Percentiles rank a stretch among this genome's conserved stretches.
These are phyloP conservation scores for Pogonophryne albipinna DNA, from an alignment of 2,797 vertebrate species.

Conservation along the genomic window DNA sequence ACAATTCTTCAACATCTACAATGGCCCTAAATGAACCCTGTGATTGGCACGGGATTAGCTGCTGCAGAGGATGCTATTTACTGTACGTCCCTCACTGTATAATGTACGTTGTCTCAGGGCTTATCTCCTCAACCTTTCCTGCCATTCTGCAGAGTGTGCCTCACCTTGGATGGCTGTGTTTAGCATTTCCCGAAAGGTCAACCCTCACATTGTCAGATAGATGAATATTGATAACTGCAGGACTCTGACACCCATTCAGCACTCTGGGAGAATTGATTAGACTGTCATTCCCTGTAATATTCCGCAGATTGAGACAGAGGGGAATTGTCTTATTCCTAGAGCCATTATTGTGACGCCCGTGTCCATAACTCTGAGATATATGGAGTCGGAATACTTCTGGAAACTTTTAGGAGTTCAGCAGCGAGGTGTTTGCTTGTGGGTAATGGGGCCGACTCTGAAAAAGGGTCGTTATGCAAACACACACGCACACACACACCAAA, in stretches of 20 bases:
- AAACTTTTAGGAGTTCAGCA: slow-evolving; percentile 68
- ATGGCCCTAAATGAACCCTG: not conserved
- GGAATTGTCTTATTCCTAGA: slow-evolving; percentile 79
- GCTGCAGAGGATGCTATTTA: slow-evolving; percentile 72
- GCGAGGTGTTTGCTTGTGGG: slow-evolving; percentile 44
- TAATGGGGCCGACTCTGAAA: slow-evolving; percentile 50
- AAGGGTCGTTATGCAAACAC: slow-evolving; percentile 43
- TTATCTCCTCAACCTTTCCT: slow-evolving; percentile 84
- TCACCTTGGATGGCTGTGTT: slow-evolving; percentile 83
- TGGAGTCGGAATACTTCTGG: slow-evolving; percentile 56
- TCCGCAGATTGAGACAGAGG: slow-evolving; percentile 84
- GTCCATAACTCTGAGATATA: slow-evolving; percentile 72
- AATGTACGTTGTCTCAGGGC: slow-evolving; percentile 82
- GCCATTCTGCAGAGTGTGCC: slow-evolving; percentile 73
- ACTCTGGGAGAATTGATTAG: slow-evolving; percentile 81
- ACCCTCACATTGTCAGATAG: slow-evolving; percentile 82
- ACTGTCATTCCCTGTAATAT: slow-evolving; percentile 83
- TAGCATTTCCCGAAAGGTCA: slow-evolving; percentile 87
- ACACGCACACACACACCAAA: slow-evolving; percentile 18
- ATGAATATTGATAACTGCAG: slow-evolving; percentile 86
- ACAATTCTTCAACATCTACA: slow-evolving; percentile 24
- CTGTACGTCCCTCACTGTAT: slow-evolving; percentile 80
- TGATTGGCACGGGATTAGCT: slow-evolving; percentile 73
- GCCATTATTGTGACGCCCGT: slow-evolving; percentile 74
- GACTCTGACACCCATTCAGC: slow-evolving; percentile 81